Evolutionary conservation across 1,140 invertebrate species (phyloP).

Genomic region (Maconellicoccus hirsutus): DNA sequence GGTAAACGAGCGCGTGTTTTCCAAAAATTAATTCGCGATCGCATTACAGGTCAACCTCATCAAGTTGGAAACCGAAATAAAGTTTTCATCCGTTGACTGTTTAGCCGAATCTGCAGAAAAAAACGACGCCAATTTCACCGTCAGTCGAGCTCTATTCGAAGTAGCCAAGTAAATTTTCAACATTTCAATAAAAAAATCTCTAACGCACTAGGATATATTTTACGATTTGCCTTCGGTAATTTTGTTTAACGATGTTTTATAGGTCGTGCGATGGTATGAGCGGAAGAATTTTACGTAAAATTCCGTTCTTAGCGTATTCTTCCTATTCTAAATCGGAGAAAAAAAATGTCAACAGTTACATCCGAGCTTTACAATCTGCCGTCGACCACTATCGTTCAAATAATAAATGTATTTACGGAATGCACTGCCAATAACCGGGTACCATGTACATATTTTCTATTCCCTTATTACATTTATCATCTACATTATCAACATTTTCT

Average conservation of each 20-base stretch:
- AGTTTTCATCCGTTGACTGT: conserved; percentile 23
- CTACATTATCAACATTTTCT: no score
- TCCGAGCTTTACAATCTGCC: conserved; percentile 25
- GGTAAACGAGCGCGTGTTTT: conserved; percentile 31
- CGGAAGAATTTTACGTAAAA: conserved; percentile 70
- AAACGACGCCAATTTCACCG: conserved; percentile 30
- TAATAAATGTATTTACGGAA: background rate
- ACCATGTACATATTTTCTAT: no score
- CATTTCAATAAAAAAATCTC: no score
- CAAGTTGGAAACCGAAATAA: conserved; percentile 18
- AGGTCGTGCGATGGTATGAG: conserved; percentile 60
- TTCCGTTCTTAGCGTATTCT: conserved; percentile 51
- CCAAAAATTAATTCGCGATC: conserved; percentile 43
- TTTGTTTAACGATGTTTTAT: no score
- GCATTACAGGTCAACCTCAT: conserved; percentile 32
- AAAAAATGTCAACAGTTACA: conserved; percentile 18
- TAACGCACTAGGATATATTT: no score
- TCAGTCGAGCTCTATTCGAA: conserved; percentile 32
- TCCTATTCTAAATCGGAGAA: conserved; percentile 14
- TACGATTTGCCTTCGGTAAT: no score
- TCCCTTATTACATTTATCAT: no score
- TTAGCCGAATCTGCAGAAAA: conserved; percentile 31
- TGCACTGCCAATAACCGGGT: background rate
- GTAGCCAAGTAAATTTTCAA: conserved; percentile 32
- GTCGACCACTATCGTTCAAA: conserved; percentile 14